These are phyloP conservation scores for Trilocha varians DNA, from an alignment of 2,888 invertebrate genomes.

Conservation along the genomic window DNA sequence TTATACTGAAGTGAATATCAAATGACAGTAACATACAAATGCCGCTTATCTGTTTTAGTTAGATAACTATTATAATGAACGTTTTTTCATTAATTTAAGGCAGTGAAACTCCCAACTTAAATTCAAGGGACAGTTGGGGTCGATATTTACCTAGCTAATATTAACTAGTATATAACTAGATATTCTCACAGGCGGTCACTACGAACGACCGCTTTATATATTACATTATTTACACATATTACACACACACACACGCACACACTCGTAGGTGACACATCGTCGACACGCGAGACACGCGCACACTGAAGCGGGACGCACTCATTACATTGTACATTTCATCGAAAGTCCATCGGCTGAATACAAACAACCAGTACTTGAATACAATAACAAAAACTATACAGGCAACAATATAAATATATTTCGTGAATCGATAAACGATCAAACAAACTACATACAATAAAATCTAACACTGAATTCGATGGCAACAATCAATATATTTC, in stretches of 20 bases:
- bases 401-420: conserved; percentile 62
- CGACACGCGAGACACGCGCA: conserved; percentile 39
- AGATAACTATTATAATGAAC: conserved; percentile 61
- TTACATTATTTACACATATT: conserved; percentile 72
- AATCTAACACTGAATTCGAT: conserved; percentile 58
- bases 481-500: conserved; percentile 46
- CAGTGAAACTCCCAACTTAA: conserved; percentile 73
- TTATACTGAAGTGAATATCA: neutral
- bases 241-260: conserved; percentile 43
- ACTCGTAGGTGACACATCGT: conserved; percentile 44
- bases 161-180: conserved; percentile 70
- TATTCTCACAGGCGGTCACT: conserved; percentile 67
- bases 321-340: conserved; percentile 52
- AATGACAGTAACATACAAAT: conserved; percentile 36
- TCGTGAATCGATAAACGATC: conserved; percentile 48
- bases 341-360: conserved; percentile 68
- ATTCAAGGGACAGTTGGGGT: conserved; percentile 69
- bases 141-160: conserved; percentile 72
- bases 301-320: conserved; percentile 57
- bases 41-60: conserved; percentile 64
- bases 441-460: conserved; percentile 60
- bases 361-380: neutral
- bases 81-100: conserved; percentile 65
- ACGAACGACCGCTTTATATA: conserved; percentile 62
- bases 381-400: conserved; percentile 39